phyloP scores from a whole-genome alignment of 2,113 vertebrate genomes.

The Riparia riparia region DNA sequence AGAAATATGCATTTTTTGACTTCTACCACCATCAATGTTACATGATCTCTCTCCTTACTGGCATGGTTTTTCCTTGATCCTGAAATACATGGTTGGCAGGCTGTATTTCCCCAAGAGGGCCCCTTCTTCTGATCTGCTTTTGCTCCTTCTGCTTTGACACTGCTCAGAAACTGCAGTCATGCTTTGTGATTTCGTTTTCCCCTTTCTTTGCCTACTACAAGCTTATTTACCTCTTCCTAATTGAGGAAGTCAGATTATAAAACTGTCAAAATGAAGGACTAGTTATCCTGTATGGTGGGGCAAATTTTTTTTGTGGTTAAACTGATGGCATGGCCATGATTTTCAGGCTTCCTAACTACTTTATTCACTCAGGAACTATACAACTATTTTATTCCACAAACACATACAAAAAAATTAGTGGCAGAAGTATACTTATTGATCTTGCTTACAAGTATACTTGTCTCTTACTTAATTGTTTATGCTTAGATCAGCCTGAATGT shows the following conservation, averaged over 20 bases:
- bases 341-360: not conserved
- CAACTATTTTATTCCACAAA: not conserved
- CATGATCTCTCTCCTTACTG: not conserved
- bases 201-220: not conserved
- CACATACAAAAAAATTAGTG: not conserved
- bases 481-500: not conserved
- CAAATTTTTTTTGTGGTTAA: not conserved
- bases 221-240: not conserved
- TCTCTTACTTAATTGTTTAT: not conserved
- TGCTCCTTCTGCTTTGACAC: not conserved
- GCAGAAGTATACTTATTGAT: not conserved
- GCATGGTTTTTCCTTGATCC: not conserved
- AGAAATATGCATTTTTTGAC: rapidly evolving
- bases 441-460: not conserved
- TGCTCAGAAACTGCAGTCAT: not conserved
- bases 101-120: not conserved
- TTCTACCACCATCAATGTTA: not conserved
- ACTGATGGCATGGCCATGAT: not conserved
- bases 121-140: not conserved
- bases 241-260: not conserved
- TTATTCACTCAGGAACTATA: not conserved
- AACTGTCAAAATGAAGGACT: not conserved
- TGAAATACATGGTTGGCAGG: not conserved
- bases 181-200: not conserved
- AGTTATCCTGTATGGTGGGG: not conserved